Percentiles rank a stretch among this genome's conserved stretches.
These are phyloP conservation scores for Eilema sororculum DNA, from an alignment of 2,888 invertebrate species.

Conservation along the genomic window DNA sequence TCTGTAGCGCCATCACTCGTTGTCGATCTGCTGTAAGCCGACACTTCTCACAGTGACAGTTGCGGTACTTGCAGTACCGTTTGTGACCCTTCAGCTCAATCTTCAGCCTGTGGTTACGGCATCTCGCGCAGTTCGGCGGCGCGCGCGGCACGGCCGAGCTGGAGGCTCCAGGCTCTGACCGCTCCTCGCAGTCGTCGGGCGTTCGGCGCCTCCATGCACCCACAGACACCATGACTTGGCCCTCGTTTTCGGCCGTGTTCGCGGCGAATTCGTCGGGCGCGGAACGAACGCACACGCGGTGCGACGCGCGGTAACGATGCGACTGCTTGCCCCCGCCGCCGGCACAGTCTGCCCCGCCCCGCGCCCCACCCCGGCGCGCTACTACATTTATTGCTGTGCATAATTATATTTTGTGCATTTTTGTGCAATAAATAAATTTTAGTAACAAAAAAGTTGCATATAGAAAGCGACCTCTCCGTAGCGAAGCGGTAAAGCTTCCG, in stretches of 20 bases:
- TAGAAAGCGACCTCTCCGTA: background rate
- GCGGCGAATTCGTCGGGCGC: conserved; percentile 83
- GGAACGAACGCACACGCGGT: conserved; percentile 62
- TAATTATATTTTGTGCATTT: conserved; percentile 46
- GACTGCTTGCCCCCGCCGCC: conserved; percentile 74
- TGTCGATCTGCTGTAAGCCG: conserved; percentile 95
- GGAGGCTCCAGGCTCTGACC: conserved; percentile 82
- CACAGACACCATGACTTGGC: conserved; percentile 79
- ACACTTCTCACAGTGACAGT: conserved; percentile 95
- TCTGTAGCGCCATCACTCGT: conserved; percentile 95
- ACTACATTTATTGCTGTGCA: conserved; percentile 82
- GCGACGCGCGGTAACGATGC: conserved; percentile 78
- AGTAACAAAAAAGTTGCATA: background rate
- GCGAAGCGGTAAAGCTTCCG: too few species aligned
- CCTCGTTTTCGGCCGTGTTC: conserved; percentile 65
- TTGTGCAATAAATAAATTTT: background rate
- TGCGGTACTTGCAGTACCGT: conserved; percentile 94
- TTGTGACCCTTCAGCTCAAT: conserved; percentile 97
- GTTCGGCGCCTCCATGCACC: conserved; percentile 83
- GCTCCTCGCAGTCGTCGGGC: conserved; percentile 82
- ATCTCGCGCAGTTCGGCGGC: conserved; percentile 96
- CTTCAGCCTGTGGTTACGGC: conserved; percentile 96
- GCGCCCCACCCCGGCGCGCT: conserved; percentile 63
- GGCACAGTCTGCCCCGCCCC: conserved; percentile 66
- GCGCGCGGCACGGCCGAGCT: conserved; percentile 90